A percentile compares a stretch with the other conserved stretches of the same genome.
These are phyloP conservation scores for Epinephelus malabaricus DNA, from an alignment of 2,797 vertebrate species.

Conservation along the genomic window DNA sequence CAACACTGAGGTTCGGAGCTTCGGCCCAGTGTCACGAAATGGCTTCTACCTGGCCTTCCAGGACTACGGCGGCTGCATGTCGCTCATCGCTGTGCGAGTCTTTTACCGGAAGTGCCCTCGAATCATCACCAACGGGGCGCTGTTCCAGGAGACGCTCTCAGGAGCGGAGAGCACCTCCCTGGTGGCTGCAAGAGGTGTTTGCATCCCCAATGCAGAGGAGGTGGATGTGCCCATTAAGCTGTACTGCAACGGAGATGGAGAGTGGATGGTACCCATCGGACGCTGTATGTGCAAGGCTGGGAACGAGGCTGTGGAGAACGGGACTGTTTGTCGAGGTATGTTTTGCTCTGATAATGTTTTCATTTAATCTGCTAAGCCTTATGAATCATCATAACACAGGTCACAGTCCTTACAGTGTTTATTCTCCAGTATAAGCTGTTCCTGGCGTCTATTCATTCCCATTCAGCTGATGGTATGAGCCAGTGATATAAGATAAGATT, in stretches of 20 bases:
- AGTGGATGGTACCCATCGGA: conserved; percentile 99
- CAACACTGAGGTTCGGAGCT: conserved; percentile 97
- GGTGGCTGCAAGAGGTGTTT: conserved; percentile 94
- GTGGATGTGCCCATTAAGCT: conserved; percentile 98
- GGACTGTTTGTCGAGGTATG: conserved; percentile 95
- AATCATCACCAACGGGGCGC: conserved; percentile 92
- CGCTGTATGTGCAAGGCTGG: conserved; percentile 97
- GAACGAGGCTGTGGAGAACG: conserved; percentile 94
- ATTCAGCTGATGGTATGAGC: conserved; percentile 21
- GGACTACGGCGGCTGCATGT: conserved; percentile 99
- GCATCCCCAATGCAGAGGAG: conserved; percentile 96
- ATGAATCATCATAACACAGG: conserved; percentile 18
- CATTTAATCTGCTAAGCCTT: conserved; percentile 24
- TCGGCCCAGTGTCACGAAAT: conserved; percentile 94
- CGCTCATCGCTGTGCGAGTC: conserved; percentile 95
- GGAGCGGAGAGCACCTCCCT: conserved; percentile 97
- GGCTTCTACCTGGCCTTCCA: conserved; percentile 99
- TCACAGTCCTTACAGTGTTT: conserved; percentile 1
- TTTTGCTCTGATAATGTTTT: conserved; percentile 11
- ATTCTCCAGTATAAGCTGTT: conserved; percentile 16
- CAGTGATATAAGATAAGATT: not conserved
- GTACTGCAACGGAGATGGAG: conserved; percentile 98
- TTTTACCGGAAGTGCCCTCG: conserved; percentile 98
- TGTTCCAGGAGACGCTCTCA: conserved; percentile 97
- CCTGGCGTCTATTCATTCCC: conserved; percentile 21